A percentile compares a stretch with the other conserved stretches of the same genome.
Evolutionary conservation across 2,797 vertebrate genomes (phyloP).

Genomic region (Urophycis tenuis): DNA sequence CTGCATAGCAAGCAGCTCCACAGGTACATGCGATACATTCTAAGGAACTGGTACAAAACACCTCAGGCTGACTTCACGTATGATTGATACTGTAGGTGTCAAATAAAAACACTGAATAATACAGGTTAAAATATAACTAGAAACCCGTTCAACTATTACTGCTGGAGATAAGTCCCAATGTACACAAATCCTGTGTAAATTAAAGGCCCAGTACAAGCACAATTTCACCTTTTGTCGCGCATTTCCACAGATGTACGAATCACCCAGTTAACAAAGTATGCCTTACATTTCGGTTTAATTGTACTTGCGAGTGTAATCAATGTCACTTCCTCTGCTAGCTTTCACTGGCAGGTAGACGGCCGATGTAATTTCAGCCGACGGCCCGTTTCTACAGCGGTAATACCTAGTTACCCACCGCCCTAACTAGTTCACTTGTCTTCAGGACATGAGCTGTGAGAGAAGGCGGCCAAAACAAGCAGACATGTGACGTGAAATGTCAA

Average conservation of each 20-base stretch:
- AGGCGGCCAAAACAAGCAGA: background rate
- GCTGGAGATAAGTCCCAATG: background rate
- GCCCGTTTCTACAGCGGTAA: background rate
- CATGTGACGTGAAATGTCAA: conserved; percentile 48
- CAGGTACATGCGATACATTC: background rate
- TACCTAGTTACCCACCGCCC: background rate
- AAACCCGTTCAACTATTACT: background rate
- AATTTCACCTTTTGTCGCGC: background rate
- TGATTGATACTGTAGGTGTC: background rate
- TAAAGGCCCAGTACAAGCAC: background rate
- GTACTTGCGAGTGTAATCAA: background rate
- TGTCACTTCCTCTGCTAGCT: background rate
- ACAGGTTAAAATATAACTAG: background rate
- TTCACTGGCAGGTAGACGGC: background rate
- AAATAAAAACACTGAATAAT: background rate
- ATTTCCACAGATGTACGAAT: background rate
- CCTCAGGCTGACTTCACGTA: background rate
- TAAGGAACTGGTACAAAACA: background rate
- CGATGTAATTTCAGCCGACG: background rate
- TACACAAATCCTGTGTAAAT: background rate
- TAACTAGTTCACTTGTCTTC: background rate
- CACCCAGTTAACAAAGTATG: background rate
- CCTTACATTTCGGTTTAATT: background rate
- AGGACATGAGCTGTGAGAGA: background rate
- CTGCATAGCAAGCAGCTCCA: too few species aligned